These are phyloP conservation scores for Eristalis tenax DNA, from an alignment of 2,888 invertebrate species.

Conservation along the genomic window DNA sequence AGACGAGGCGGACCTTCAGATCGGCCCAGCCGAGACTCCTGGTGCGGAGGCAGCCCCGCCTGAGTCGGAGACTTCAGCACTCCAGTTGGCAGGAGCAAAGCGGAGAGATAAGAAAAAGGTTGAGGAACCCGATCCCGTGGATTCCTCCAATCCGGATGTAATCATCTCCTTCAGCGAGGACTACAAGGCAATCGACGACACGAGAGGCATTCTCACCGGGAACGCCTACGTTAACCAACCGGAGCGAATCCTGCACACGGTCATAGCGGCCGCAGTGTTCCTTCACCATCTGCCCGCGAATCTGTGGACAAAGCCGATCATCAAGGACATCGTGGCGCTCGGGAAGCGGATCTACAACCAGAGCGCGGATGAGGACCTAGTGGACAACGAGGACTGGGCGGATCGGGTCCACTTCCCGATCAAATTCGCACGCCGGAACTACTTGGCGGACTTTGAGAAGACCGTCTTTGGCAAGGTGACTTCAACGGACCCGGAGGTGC, in stretches of 20 bases:
- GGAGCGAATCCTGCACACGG: slow-evolving; percentile 78
- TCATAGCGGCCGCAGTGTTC: slow-evolving; percentile 80
- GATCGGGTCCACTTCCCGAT: slow-evolving; percentile 56
- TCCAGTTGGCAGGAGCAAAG: not conserved
- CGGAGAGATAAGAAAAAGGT: slow-evolving; percentile 22
- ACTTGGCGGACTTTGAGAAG: slow-evolving; percentile 63
- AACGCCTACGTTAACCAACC: slow-evolving; percentile 78
- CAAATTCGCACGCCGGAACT: slow-evolving; percentile 32
- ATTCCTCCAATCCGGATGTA: slow-evolving; percentile 8
- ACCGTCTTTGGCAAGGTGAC: slow-evolving; percentile 78
- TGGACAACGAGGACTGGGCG: slow-evolving; percentile 50
- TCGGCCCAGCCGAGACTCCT: too few relatives aligned
- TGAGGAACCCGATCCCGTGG: slow-evolving; percentile 11
- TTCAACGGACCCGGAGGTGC: slow-evolving; percentile 75
- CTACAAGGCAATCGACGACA: slow-evolving; percentile 74
- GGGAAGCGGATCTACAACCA: slow-evolving; percentile 78
- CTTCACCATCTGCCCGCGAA: slow-evolving; percentile 78
- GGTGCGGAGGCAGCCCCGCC: not conserved
- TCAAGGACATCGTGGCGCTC: slow-evolving; percentile 79
- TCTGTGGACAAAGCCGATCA: slow-evolving; percentile 79
- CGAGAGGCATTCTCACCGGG: slow-evolving; percentile 78
- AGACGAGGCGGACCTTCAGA: not conserved
- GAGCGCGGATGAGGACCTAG: slow-evolving; percentile 32
- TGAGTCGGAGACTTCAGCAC: too few relatives aligned
- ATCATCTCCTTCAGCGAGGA: slow-evolving; percentile 59